Evolutionary conservation across 2,797 vertebrate species (phyloP), one percentile per base, ranked within the genome.

Genomic region (Cyclura pinguis): DNA sequence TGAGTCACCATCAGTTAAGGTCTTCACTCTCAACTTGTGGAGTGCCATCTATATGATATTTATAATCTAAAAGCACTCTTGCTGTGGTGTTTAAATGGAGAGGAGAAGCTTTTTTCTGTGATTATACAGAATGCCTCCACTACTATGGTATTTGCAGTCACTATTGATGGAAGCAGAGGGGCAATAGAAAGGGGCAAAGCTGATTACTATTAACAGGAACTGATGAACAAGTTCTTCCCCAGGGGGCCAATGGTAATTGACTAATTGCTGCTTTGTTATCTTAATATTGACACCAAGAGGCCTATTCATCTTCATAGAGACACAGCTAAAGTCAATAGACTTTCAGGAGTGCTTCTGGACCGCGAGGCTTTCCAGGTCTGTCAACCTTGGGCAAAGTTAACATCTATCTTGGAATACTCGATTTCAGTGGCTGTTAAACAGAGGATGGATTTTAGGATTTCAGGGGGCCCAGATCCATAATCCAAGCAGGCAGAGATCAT

Each of bases 251-350:
- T 81, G 42, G 4, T 67, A 69, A 89, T 62, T 88, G 83, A 74
- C 69, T 82, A 86, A 82, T 83, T 90, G 69, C 72, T 76, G 86
- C 47, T 16, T 47, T 77, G 84, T 86, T 86, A 69, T 81, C 42
- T 32, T 89, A 86, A 86, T 55, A 91, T 85, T 85, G 83, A 86
- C 90, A 86, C 69, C n/a, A 55, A 38, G 67, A 86, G 57, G n/a
- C 77, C 67, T 38, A n/a, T 62, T 52, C 77, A 69, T 67, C 57
- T 69, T 81, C 42, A 27, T 32, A 55, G 82, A 38, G 50, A 84
- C 52, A 38, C 77, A 42, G 82, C 38, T 35, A n/a, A 80, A 73
- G 64, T 85, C 76, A 85, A 85, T 81, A 86, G 74, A 50, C 73
- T 29, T 85, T 85, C 42, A 35, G 32, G 24, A 50, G 10, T 27